Evolutionary conservation across 2,797 vertebrate genomes (phyloP).

Genomic region (Smutsia gigantea): DNA sequence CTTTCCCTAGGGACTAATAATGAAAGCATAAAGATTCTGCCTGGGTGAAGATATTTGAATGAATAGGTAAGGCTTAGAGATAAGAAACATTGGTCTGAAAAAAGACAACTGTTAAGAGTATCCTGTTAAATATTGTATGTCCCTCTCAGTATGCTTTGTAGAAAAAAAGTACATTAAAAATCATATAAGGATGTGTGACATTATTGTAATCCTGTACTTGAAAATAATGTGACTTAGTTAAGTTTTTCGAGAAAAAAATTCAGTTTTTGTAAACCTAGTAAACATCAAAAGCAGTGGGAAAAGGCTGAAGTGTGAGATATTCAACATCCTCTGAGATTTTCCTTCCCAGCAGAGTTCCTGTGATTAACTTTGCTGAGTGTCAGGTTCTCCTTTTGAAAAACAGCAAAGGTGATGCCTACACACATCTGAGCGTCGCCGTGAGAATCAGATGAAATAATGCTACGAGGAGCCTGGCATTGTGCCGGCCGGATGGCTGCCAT

Average conservation of each 20-base stretch:
- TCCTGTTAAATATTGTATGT: conserved; percentile 94
- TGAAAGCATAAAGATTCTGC: background rate
- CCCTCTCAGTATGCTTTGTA: conserved; percentile 95
- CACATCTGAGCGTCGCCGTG: background rate
- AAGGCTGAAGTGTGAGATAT: background rate
- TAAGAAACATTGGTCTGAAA: background rate
- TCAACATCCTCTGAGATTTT: too few species aligned
- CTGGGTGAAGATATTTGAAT: background rate
- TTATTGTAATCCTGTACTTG: conserved; percentile 90
- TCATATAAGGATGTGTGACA: conserved; percentile 89
- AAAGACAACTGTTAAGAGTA: conserved; percentile 92
- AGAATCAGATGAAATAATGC: background rate
- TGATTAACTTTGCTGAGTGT: background rate
- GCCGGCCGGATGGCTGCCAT: background rate
- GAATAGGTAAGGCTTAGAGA: background rate
- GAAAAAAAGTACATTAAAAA: conserved; percentile 89
- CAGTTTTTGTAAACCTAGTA: conserved; percentile 39
- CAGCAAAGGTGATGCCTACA: background rate
- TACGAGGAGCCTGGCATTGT: background rate
- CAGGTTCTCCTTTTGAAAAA: background rate
- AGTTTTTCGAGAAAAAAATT: conserved; percentile 50
- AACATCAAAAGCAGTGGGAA: background rate
- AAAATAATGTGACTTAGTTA: conserved; percentile 85
- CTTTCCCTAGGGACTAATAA: conserved; percentile 4
- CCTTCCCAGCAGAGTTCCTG: background rate